These are phyloP conservation scores for Lagenorhynchus albirostris DNA, from an alignment of 2,113 vertebrate genomes.

Conservation along the genomic window DNA sequence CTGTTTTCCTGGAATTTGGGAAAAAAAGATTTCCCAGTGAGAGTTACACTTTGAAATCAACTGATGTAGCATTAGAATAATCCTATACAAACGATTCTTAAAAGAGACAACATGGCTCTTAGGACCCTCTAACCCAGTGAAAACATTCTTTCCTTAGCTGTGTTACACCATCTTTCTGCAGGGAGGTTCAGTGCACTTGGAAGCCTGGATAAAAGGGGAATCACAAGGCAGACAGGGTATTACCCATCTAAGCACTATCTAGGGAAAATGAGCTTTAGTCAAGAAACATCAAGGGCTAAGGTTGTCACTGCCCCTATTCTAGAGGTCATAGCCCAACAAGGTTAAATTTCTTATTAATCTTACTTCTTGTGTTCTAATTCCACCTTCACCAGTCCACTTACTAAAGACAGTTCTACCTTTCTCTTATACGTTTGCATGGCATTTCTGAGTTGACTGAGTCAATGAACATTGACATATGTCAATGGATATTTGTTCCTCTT, in stretches of 20 bases:
- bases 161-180: background rate
- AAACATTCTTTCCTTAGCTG: background rate
- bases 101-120: background rate
- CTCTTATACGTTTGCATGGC: rapidly evolving
- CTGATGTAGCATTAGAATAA: background rate
- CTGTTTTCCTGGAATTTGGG: background rate
- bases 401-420: background rate
- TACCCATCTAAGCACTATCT: background rate
- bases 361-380: background rate
- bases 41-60: background rate
- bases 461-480: rapidly evolving
- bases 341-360: background rate
- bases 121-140: background rate
- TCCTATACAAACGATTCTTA: background rate
- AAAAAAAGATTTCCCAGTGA: background rate
- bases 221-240: background rate
- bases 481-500: no score
- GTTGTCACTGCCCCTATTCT: background rate
- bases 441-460: background rate
- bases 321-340: background rate
- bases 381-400: background rate
- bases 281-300: background rate
- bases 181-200: no score
- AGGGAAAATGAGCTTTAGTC: background rate
- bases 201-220: background rate